Base-by-base conservation (phyloP, 2,888 invertebrate genomes). In the Phasia obesa region DNA sequence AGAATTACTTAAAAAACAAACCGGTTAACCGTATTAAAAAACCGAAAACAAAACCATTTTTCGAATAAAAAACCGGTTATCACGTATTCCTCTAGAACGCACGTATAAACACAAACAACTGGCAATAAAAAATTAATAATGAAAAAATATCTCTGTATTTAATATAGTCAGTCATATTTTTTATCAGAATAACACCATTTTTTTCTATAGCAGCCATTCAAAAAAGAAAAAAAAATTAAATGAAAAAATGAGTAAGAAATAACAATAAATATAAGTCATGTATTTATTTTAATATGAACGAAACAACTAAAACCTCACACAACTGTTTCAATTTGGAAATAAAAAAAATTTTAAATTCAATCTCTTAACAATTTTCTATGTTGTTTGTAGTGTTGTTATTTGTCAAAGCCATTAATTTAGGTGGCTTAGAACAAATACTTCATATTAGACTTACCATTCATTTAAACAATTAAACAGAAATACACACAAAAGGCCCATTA, bases 101-200 rank as follows among this genome's bases (percentile, higher is more conserved):
- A 62, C 3, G 25, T 53, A 27, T 15, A 69, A 27, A 19, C 51
- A 49, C 60, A 38, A 21, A 44, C 44, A 64, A 74, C 60, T 65
- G 65, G 59, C 70, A 73, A 77, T 76, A 69, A 62, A 49, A 38
- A 35, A 49, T 49, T 44, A 31, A 67, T 13, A 17, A 49, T 19
- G 53, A 51, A 53, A 55, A 62, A 76, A 67, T 62, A 57, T 47
- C 53, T 67, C 53, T 78, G 71, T 65, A 74, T 69, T 70, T 23
- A 64, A 55, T 71, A 59, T 67, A 79, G 70, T 79, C 83, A 79
- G 70, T 79, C 83, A 83, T 75, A 79, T 65, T 78, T 35, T 75
- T 83, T 79, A 74, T 83, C 65, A 79, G 51, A 82, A 17, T 44
- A 73, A 69, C 47, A 73, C 67, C 60, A 74, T 77, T 75, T 69